phyloP scores from a whole-genome alignment of 2,888 invertebrate species.

The Pristionchus entomophagus region DNA sequence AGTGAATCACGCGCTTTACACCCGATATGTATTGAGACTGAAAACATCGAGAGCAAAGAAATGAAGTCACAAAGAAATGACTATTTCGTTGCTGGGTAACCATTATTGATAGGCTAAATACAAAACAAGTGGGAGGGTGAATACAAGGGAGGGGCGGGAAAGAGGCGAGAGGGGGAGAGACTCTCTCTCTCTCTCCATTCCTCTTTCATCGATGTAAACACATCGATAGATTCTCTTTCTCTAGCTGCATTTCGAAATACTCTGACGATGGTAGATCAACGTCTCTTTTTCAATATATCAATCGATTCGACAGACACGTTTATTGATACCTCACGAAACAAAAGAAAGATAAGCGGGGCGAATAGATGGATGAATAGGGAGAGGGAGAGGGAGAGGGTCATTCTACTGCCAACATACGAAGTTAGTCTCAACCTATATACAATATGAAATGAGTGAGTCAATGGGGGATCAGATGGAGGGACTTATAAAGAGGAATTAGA shows the following conservation, averaged over 20 bases:
- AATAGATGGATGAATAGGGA: neutral
- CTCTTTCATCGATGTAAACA: constrained; percentile 28
- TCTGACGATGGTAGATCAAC: constrained; percentile 37
- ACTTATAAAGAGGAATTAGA: neutral
- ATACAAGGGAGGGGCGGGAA: neutral
- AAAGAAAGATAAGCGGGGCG: constrained; percentile 41
- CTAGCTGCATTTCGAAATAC: constrained; percentile 16
- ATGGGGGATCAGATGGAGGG: neutral
- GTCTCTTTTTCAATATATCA: neutral
- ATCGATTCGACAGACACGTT: constrained; percentile 36
- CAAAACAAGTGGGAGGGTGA: neutral
- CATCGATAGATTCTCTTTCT: neutral
- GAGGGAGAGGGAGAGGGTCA: neutral
- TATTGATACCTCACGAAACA: constrained; percentile 44
- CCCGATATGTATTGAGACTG: too few relatives aligned
- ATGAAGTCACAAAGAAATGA: neutral
- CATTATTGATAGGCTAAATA: neutral
- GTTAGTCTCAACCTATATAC: constrained; percentile 35
- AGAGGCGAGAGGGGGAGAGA: neutral
- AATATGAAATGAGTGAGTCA: constrained; percentile 42
- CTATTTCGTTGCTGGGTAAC: constrained; percentile 20
- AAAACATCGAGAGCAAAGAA: neutral
- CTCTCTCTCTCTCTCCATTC: neutral
- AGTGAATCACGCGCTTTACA: too few relatives aligned
- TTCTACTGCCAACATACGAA: constrained; percentile 29